Percentiles rank a stretch among this genome's conserved stretches.
Conservation (phyloP, 64 coral and sea anemone species). For the Stichodactyla helianthus region DNA sequence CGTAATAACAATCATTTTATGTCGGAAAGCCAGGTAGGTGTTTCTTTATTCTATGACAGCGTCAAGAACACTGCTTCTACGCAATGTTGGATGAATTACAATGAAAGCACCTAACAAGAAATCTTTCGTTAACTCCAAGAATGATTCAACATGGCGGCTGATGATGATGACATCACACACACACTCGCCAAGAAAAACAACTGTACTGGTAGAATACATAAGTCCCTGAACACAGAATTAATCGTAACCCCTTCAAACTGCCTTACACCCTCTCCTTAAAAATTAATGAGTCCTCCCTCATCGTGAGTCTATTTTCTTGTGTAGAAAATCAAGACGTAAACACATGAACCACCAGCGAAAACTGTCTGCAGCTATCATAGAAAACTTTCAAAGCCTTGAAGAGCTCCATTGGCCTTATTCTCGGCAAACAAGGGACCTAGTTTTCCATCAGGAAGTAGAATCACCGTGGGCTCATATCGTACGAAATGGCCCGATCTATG, state of each 20-base stretch:
- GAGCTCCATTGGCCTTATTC: background rate
- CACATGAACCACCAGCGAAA: slow-evolving; percentile 1
- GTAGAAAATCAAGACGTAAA: background rate
- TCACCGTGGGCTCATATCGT: background rate
- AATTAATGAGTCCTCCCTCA: too few relatives aligned
- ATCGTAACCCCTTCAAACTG: too few relatives aligned
- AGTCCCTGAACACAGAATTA: too few relatives aligned
- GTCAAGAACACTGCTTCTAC: background rate
- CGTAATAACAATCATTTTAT: background rate
- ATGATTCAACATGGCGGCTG: background rate
- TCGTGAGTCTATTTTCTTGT: background rate
- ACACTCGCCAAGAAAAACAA: too few relatives aligned
- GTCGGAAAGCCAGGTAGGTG: background rate
- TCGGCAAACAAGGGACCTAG: background rate
- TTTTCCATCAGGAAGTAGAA: background rate
- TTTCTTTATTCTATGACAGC: background rate
- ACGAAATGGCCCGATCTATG: background rate
- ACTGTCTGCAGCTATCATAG: background rate
- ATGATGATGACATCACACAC: too few relatives aligned
- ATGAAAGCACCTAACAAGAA: background rate
- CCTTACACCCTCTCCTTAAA: too few relatives aligned
- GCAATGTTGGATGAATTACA: background rate
- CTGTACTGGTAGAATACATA: too few relatives aligned
- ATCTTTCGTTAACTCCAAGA: too few relatives aligned
- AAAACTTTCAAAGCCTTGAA: slow-evolving; percentile 1